Evolutionary conservation across 2,797 vertebrate species (phyloP).

Genomic region (Sebastes nivosus): DNA sequence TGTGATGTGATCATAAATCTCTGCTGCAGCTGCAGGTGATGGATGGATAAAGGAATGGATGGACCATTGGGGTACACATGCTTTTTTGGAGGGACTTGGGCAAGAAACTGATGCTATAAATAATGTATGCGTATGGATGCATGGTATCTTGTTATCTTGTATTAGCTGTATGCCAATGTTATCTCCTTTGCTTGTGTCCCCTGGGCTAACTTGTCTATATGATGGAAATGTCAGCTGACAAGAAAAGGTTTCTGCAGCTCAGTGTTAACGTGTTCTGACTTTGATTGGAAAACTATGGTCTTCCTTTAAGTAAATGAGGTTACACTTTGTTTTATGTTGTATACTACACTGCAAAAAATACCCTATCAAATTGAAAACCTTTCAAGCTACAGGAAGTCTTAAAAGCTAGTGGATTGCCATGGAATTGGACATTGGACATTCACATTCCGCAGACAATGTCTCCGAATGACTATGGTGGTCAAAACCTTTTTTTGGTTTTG

Average conservation of each 20-base stretch:
- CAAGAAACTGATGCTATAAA: slow-evolving; percentile 15
- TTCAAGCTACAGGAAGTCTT: no score
- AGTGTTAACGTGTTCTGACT: background rate
- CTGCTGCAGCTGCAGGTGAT: slow-evolving; percentile 28
- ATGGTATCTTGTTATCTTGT: slow-evolving; percentile 27
- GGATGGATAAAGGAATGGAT: slow-evolving; percentile 25
- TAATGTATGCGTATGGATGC: slow-evolving; percentile 17
- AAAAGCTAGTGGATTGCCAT: background rate
- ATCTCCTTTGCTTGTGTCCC: background rate
- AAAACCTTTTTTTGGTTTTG: background rate
- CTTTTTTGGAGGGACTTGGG: slow-evolving; percentile 19
- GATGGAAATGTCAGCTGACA: slow-evolving; percentile 31
- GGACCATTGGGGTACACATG: background rate
- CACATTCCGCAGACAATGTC: background rate
- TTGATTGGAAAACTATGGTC: background rate
- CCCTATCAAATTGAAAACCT: background rate
- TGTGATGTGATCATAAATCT: slow-evolving; percentile 51
- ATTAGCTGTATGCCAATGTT: background rate
- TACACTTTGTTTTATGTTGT: background rate
- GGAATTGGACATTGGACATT: background rate
- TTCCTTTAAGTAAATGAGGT: background rate
- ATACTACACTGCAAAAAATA: background rate
- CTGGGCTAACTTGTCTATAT: background rate
- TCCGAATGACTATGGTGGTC: background rate
- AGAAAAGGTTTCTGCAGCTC: slow-evolving; percentile 6